Conservation (phyloP, 1,140 invertebrate genomes). For the Drosophila ohnishii region DNA sequence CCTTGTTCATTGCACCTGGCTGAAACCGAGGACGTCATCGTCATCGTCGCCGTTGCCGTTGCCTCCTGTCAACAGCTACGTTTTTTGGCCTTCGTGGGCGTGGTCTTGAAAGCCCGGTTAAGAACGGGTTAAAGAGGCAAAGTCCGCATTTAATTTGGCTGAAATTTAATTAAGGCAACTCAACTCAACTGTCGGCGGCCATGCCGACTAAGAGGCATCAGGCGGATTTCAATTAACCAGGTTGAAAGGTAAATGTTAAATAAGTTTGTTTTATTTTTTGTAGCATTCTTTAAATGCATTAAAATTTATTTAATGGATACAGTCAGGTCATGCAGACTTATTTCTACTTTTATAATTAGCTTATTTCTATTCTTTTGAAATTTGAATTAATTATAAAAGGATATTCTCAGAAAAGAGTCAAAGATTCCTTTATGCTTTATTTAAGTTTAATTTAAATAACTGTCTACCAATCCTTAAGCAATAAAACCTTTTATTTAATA, state of each 20-base stretch:
- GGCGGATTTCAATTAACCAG: constrained; percentile 22
- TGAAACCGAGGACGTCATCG: constrained; percentile 24
- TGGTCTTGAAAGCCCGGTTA: constrained; percentile 16
- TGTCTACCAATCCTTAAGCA: not conserved
- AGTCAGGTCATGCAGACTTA: too few relatives aligned
- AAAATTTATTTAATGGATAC: not conserved
- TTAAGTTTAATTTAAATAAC: not conserved
- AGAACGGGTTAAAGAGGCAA: constrained; percentile 40
- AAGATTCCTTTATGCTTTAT: not conserved
- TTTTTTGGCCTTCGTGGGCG: constrained; percentile 25
- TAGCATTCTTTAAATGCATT: not conserved
- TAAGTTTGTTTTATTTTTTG: not conserved
- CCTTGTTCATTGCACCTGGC: constrained; percentile 47
- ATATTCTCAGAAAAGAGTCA: not conserved
- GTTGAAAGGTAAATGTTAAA: constrained; percentile 1
- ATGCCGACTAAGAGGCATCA: not conserved
- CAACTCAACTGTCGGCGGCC: not conserved
- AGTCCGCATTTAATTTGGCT: constrained; percentile 65
- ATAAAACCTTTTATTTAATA: not conserved
- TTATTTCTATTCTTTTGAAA: not conserved
- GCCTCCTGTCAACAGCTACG: constrained; percentile 48
- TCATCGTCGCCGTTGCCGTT: constrained; percentile 19
- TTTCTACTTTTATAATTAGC: not conserved
- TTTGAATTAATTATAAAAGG: not conserved
- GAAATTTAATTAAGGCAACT: constrained; percentile 68